A percentile compares a stretch with the other conserved stretches of the same genome.
phyloP scores from a whole-genome alignment of 2,888 invertebrate species.

The Oscheius sp. region DNA sequence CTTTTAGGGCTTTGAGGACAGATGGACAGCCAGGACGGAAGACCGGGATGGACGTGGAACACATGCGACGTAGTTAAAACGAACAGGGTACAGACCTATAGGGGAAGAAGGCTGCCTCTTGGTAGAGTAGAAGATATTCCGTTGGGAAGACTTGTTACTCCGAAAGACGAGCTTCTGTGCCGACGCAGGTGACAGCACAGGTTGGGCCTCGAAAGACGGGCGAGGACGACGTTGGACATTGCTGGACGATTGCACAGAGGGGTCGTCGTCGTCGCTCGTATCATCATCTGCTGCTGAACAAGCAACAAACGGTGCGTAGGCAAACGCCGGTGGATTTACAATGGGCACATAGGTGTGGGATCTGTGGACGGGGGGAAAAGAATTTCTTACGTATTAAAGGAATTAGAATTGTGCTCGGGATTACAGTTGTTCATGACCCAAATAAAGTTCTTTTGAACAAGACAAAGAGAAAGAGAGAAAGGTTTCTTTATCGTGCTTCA shows the following conservation, averaged over 20 bases:
- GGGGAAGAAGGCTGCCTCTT: slow-evolving; percentile 34
- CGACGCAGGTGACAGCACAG: slow-evolving; percentile 27
- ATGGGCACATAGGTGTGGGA: slow-evolving; percentile 28
- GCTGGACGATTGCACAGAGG: slow-evolving; percentile 55
- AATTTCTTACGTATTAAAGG: neutral
- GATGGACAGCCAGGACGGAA: slow-evolving; percentile 11
- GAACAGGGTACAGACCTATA: slow-evolving; percentile 39
- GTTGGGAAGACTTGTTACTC: slow-evolving; percentile 45
- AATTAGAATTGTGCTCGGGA: neutral
- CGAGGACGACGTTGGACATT: slow-evolving; percentile 51
- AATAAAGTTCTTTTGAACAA: neutral
- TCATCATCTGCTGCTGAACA: slow-evolving; percentile 47
- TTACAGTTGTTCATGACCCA: slow-evolving; percentile 8
- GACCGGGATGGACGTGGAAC: neutral
- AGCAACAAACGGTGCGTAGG: slow-evolving; percentile 34
- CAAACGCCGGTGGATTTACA: slow-evolving; percentile 18
- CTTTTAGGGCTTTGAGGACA: neutral
- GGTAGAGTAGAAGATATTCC: slow-evolving; percentile 24
- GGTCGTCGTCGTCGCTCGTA: slow-evolving; percentile 58
- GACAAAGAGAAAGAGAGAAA: slow-evolving; percentile 11
- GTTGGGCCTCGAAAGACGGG: slow-evolving; percentile 34
- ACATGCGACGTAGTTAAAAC: slow-evolving; percentile 12
- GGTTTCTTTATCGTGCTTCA: slow-evolving; percentile 15
- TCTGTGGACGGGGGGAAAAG: slow-evolving; percentile 11
- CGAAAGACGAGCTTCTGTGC: slow-evolving; percentile 36